Conservation (phyloP, 2,888 invertebrate species). For the Hypsopygia costalis region DNA sequence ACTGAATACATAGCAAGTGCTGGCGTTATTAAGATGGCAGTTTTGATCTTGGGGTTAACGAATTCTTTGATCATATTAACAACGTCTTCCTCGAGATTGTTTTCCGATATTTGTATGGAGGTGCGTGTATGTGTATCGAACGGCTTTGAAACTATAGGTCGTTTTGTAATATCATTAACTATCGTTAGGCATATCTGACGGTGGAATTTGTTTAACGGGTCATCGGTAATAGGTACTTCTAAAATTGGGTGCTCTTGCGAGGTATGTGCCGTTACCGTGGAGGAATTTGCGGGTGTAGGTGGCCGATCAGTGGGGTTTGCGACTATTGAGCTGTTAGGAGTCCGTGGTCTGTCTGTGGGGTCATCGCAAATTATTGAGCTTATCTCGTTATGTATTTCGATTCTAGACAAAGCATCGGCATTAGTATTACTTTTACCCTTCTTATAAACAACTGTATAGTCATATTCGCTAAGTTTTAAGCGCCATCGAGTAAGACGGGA, state of each 20-base stretch:
- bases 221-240: constrained; percentile 21
- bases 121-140: no score
- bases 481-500: constrained; percentile 23
- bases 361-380: no score
- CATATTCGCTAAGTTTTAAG: constrained; percentile 23
- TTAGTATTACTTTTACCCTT: constrained; percentile 18
- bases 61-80: no score
- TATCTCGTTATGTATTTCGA: constrained; percentile 11
- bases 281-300: no score
- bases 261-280: constrained; percentile 21
- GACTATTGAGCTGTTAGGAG: no score
- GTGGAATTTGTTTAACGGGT: constrained; percentile 21
- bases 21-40: no score
- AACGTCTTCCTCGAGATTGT: no score
- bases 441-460: constrained; percentile 19
- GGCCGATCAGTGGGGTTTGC: no score
- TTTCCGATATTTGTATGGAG: no score
- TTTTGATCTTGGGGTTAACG: no score
- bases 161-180: constrained; percentile 19
- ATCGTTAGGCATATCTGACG: constrained; percentile 20
- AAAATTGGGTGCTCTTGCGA: constrained; percentile 21
- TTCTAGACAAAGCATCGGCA: constrained; percentile 20
- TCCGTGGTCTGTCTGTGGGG: constrained; percentile 1
- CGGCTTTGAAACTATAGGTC: no score
- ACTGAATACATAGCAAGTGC: no score